phyloP scores from a whole-genome alignment of 2,113 vertebrate species.

The Poecile atricapillus region DNA sequence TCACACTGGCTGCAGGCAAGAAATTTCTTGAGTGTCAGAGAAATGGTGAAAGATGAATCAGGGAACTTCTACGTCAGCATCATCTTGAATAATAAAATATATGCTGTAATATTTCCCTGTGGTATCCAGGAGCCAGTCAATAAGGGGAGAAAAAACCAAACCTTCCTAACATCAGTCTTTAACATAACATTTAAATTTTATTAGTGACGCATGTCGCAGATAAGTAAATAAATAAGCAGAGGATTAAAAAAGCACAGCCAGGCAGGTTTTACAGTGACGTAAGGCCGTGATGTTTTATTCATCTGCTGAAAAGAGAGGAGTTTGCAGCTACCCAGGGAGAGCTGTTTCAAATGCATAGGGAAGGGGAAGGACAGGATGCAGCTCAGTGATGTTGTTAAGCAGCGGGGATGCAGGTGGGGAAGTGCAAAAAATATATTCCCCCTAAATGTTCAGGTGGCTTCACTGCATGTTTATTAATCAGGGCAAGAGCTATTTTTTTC shows the following conservation, averaged over 20 bases:
- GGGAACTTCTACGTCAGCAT: neutral
- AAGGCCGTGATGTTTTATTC: neutral
- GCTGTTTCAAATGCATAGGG: neutral
- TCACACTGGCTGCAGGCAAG: neutral
- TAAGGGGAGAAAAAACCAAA: neutral
- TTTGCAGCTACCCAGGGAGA: neutral
- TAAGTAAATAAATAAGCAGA: neutral
- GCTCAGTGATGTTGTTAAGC: neutral
- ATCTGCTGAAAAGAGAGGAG: neutral
- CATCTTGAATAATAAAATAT: neutral
- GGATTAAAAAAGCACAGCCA: neutral
- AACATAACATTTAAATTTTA: neutral
- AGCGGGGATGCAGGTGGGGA: neutral
- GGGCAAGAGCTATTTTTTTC: neutral
- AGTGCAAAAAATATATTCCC: neutral
- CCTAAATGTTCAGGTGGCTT: neutral
- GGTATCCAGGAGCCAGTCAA: neutral
- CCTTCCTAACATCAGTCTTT: neutral
- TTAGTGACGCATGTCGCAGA: neutral
- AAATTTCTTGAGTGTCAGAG: neutral
- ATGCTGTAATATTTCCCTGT: neutral
- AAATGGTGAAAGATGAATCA: constrained; percentile 1
- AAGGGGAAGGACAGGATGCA: neutral
- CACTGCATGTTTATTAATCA: neutral
- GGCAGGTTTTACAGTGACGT: neutral